Conservation (phyloP, 2,888 invertebrate genomes). For the Xanthorhoe designata region DNA sequence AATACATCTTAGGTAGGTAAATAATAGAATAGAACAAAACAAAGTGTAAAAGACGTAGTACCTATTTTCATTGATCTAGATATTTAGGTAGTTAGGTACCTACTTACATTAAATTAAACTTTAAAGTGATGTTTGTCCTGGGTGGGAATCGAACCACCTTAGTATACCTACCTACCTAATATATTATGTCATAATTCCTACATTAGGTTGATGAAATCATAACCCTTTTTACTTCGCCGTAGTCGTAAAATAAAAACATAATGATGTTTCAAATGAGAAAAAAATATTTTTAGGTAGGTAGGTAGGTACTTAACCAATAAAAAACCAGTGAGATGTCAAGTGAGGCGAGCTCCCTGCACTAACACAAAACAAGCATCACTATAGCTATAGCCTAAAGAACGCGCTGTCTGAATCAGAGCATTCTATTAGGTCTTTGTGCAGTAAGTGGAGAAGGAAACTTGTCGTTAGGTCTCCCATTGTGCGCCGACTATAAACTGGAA, state of each 20-base stretch:
- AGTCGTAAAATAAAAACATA: neutral
- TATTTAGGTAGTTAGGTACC: no score
- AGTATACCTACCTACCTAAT: no score
- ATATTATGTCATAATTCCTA: no score
- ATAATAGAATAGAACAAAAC: no score
- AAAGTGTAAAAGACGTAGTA: no score
- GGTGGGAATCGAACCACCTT: no score
- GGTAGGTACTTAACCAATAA: neutral
- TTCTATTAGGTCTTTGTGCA: conserved; percentile 73
- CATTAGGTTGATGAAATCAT: no score
- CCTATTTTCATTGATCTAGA: no score
- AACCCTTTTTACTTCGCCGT: no score
- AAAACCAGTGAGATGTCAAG: neutral
- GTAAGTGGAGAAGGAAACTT: conserved; percentile 69
- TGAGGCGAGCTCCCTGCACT: conserved; percentile 8
- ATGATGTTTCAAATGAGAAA: neutral
- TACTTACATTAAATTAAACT: no score
- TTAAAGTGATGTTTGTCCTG: no score
- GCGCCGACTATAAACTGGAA: conserved; percentile 38
- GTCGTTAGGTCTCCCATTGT: conserved; percentile 67
- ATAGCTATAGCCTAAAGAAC: conserved; percentile 72
- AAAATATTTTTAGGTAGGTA: neutral
- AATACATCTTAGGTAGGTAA: no score
- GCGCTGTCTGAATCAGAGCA: conserved; percentile 65
- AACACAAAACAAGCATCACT: conserved; percentile 12